Evolutionary conservation across 2,888 invertebrate genomes (phyloP).

Genomic region (Scaptomyza caliginosa): DNA sequence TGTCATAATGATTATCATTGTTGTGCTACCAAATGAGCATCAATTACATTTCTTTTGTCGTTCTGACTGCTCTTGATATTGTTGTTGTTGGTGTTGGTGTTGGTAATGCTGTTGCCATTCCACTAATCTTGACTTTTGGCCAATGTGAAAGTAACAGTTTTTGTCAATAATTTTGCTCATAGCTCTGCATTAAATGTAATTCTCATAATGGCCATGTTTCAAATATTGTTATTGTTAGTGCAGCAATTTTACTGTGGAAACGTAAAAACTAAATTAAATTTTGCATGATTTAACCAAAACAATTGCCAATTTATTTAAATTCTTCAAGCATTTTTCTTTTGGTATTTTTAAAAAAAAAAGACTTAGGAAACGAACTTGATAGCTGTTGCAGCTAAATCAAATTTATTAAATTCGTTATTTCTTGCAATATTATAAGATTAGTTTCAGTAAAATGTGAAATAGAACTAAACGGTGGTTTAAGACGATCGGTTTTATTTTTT

Average conservation of each 20-base stretch:
- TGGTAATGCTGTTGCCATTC: not conserved
- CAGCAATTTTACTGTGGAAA: not conserved
- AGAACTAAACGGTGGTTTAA: too few relatives aligned
- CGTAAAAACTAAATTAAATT: not conserved
- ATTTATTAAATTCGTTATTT: too few relatives aligned
- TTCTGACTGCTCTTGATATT: slow-evolving; percentile 35
- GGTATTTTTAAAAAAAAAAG: not conserved
- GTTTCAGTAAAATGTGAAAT: too few relatives aligned
- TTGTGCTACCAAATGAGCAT: slow-evolving; percentile 70
- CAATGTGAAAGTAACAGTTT: slow-evolving; percentile 74
- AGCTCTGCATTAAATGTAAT: slow-evolving; percentile 21
- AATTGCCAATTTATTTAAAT: not conserved
- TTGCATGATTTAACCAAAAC: not conserved
- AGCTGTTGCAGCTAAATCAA: too few relatives aligned
- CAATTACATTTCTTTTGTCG: slow-evolving; percentile 71
- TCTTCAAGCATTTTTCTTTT: not conserved
- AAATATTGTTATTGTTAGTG: slow-evolving; percentile 19
- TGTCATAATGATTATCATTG: slow-evolving; percentile 38
- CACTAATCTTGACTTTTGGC: slow-evolving; percentile 59
- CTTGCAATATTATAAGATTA: too few relatives aligned
- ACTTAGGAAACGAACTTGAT: not conserved
- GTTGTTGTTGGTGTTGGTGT: slow-evolving; percentile 33
- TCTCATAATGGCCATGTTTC: slow-evolving; percentile 10
- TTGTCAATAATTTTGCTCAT: slow-evolving; percentile 29
- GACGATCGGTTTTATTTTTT: too few relatives aligned